Percentiles rank a stretch among this genome's conserved stretches.
These are phyloP conservation scores for Podarcis muralis DNA, from an alignment of 2,113 vertebrate species.

Conservation along the genomic window DNA sequence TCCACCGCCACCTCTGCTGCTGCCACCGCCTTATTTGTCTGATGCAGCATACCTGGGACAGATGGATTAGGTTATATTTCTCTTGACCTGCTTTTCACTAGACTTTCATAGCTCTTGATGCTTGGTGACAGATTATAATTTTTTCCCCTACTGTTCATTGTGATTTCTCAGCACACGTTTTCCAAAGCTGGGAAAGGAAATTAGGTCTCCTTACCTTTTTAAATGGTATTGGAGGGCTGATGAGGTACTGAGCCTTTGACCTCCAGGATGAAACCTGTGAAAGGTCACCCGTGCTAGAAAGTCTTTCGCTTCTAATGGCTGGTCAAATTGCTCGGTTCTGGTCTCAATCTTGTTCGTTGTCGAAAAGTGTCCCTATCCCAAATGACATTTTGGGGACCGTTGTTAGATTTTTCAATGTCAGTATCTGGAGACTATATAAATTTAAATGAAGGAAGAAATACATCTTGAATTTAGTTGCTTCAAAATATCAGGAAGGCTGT, in stretches of 20 bases:
- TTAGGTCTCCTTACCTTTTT: neutral
- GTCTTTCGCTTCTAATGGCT: neutral
- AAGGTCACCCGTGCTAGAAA: neutral
- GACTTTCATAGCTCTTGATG: neutral
- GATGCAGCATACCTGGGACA: neutral
- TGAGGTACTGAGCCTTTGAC: constrained; percentile 1
- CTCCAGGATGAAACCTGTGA: neutral
- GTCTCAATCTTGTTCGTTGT: neutral
- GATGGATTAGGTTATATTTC: neutral
- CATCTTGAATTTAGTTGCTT: neutral
- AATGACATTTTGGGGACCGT: constrained; percentile 13
- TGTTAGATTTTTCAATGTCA: constrained; percentile 10
- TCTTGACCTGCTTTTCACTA: constrained; percentile 21
- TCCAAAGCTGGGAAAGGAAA: constrained; percentile 30
- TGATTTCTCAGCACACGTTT: neutral
- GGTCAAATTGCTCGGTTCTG: neutral
- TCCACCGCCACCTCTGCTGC: neutral
- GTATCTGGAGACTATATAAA: constrained; percentile 21
- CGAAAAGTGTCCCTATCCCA: neutral
- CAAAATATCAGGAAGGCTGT: neutral
- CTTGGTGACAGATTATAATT: neutral
- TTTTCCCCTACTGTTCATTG: neutral
- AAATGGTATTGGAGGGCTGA: neutral
- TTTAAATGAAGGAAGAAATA: constrained; percentile 22
- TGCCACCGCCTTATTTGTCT: neutral